These are phyloP conservation scores for Diacarnus erythraeanus DNA, from an alignment of 37 sponge, comb jelly and placozoan species.

Conservation along the genomic window DNA sequence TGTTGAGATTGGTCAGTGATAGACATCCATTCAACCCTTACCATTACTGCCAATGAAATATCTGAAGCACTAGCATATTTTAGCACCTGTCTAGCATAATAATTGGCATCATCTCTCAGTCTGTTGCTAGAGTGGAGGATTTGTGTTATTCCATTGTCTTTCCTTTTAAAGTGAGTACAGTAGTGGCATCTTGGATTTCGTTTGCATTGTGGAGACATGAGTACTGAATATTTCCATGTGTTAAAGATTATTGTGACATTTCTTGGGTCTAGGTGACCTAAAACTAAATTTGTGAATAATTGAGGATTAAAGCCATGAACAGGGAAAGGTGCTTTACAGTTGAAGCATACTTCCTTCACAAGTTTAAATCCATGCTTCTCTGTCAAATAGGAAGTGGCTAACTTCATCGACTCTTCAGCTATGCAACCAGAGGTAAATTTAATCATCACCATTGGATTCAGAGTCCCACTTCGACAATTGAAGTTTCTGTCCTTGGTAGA, in stretches of 20 bases:
- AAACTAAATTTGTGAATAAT: slow-evolving; percentile 7
- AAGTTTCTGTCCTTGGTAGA: neutral
- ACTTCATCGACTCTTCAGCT: neutral
- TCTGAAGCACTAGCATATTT: neutral
- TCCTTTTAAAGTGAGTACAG: neutral
- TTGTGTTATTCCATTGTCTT: neutral
- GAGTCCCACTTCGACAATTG: too few relatives aligned
- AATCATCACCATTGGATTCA: neutral
- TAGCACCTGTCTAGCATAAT: neutral
- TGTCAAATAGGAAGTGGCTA: slow-evolving; percentile 1
- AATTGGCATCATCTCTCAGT: neutral
- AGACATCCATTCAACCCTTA: slow-evolving; percentile 37
- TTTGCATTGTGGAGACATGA: slow-evolving; percentile 11
- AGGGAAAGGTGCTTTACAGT: neutral
- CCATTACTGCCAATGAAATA: slow-evolving; percentile 4
- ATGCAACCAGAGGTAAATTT: neutral
- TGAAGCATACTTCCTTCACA: slow-evolving; percentile 28
- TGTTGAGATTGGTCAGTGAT: neutral
- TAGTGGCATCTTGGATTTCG: neutral
- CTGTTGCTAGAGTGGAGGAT: neutral
- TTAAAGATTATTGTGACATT: slow-evolving; percentile 36
- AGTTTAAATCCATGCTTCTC: neutral
- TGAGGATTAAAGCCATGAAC: neutral
- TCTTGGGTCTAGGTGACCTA: slow-evolving; percentile 13
- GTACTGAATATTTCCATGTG: slow-evolving; percentile 34